phyloP scores from a whole-genome alignment of 1,140 invertebrate genomes.

The Teleopsis dalmanni region DNA sequence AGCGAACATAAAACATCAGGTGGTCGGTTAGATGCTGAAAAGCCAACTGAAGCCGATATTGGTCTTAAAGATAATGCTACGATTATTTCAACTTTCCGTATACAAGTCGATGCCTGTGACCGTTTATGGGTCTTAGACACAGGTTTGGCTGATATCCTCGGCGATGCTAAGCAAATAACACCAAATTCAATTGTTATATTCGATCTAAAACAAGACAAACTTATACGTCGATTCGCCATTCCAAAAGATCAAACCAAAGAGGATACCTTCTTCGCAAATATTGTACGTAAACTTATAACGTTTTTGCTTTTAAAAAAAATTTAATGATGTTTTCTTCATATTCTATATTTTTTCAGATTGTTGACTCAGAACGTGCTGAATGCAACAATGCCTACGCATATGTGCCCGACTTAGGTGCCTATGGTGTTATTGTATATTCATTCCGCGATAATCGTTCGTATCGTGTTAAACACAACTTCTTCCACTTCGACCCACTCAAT shows the following conservation, averaged over 20 bases:
- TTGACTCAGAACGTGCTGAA: slow-evolving; percentile 58
- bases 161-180: slow-evolving; percentile 51
- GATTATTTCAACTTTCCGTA: slow-evolving; percentile 59
- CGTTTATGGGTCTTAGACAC: slow-evolving; percentile 69
- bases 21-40: slow-evolving; percentile 38
- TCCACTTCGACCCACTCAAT: slow-evolving; percentile 69
- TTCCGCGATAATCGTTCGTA: slow-evolving; percentile 64
- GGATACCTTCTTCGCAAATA: slow-evolving; percentile 65
- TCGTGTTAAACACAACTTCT: slow-evolving; percentile 69
- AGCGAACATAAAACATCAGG: slow-evolving; percentile 28
- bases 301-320: slow-evolving; percentile 1
- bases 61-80: slow-evolving; percentile 48
- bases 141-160: slow-evolving; percentile 64
- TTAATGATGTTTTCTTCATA: background rate
- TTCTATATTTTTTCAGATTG: slow-evolving; percentile 43
- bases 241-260: slow-evolving; percentile 59
- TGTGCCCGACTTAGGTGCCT: slow-evolving; percentile 63
- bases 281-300: slow-evolving; percentile 44
- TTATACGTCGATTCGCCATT: slow-evolving; percentile 57
- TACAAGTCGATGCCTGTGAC: slow-evolving; percentile 60
- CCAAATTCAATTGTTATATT: slow-evolving; percentile 61
- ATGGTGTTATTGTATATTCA: slow-evolving; percentile 68
- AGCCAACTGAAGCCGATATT: slow-evolving; percentile 25
- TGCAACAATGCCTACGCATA: slow-evolving; percentile 69
- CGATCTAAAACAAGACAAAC: slow-evolving; percentile 62